Conservation (phyloP, 2,888 invertebrate species). For the Trachelus stipa region DNA sequence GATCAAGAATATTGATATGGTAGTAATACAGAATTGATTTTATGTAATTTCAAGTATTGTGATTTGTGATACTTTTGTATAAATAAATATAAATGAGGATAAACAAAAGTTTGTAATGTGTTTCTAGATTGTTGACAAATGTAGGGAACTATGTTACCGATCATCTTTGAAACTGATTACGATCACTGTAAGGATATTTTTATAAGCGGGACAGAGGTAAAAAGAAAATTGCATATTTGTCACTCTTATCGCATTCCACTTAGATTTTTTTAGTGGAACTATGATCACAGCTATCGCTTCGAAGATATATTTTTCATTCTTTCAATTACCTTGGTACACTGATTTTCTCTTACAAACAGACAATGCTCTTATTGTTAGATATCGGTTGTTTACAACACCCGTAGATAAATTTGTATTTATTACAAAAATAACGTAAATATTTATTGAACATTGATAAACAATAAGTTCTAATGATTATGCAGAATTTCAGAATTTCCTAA, state of each 20-base stretch:
- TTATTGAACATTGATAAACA: slow-evolving; percentile 9
- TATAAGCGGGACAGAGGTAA: background rate
- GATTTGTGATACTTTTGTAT: background rate
- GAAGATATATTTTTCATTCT: slow-evolving; percentile 5
- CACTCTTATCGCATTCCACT: background rate
- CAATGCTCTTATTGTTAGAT: background rate
- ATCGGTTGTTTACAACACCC: slow-evolving; percentile 23
- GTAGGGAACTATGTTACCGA: background rate
- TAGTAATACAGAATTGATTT: background rate
- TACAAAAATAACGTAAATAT: slow-evolving; percentile 31
- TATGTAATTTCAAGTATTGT: background rate
- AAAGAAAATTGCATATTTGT: background rate
- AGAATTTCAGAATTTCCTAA: background rate
- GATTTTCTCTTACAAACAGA: background rate
- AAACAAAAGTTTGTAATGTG: background rate
- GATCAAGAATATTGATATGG: background rate
- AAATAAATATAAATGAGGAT: background rate
- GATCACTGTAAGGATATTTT: background rate
- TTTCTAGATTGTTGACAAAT: background rate
- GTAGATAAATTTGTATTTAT: slow-evolving; percentile 19
- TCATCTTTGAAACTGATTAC: background rate
- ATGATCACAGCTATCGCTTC: background rate
- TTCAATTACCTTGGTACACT: slow-evolving; percentile 28
- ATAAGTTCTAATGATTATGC: background rate
- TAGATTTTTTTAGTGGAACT: background rate